Base-by-base conservation (phyloP, 2,113 vertebrate genomes). In the Anhinga anhinga region DNA sequence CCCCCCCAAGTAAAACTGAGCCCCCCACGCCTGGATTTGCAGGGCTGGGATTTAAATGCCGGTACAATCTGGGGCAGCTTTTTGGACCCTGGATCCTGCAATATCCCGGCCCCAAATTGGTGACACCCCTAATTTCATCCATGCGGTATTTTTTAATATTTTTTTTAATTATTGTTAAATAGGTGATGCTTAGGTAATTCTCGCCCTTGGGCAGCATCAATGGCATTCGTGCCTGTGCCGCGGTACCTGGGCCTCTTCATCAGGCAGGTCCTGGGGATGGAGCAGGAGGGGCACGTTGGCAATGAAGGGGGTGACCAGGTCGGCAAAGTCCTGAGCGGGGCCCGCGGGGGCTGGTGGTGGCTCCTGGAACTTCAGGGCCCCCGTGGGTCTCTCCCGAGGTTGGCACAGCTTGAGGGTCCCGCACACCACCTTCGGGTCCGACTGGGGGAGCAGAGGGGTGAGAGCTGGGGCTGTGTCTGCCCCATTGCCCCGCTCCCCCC, bases 281-380 rank as follows among this genome's bases (percentile, higher is more conserved):
- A 99, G 98, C 86, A 99, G 98, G 77, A 97, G 96, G 11, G 99
- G 99, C 61, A 99, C 95, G 6, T 99, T 99, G 61, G 99, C 76
- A 4, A 99, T 96, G 96, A 99, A 98, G 11, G 99, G 99, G 36
- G 95, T 4, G 0, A 95, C 50, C 40, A 83, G 52, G 89, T 98
- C 94, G 1, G 97, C 29, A 2, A 98, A 96, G 88, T 99, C 99
- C 34, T 98, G 16, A 49, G 76, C 50, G 2, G 98, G 98, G 40
- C 98, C 98, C 34, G 96, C 82, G 47, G 99, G 98, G 77, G 98
- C 98, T 5, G 76, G 8, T 2, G 98, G 96, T 27, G 98, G 98
- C 42, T 93, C 7, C 36, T 94, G 82, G 13, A 93, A 92, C 58
- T 93, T 95, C 72, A 97, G 62, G 66, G 97, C 92, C 5, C 97